These are phyloP conservation scores for Eucriotettix oculatus DNA, from an alignment of 2,888 invertebrate species.

Conservation along the genomic window DNA sequence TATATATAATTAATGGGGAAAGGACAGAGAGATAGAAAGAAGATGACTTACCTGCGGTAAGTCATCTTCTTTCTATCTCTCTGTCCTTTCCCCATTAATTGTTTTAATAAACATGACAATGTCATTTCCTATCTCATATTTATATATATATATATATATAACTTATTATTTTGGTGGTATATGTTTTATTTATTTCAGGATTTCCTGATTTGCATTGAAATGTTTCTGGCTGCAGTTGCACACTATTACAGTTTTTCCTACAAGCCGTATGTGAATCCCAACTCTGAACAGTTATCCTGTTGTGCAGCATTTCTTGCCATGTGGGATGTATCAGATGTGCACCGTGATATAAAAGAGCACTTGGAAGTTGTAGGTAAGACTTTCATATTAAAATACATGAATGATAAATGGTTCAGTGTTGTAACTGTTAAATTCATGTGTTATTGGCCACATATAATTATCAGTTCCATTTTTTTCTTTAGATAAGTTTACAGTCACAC, in stretches of 20 bases:
- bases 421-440: not conserved
- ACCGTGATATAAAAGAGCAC: slow-evolving; percentile 82
- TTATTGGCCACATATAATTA: not conserved
- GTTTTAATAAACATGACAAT: too few species aligned
- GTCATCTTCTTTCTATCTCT: too few species aligned
- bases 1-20: too few species aligned
- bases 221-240: slow-evolving; percentile 90
- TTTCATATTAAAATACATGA: not conserved
- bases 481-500: too few species aligned
- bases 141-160: too few species aligned
- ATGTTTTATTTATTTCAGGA: slow-evolving; percentile 41
- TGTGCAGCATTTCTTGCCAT: slow-evolving; percentile 75
- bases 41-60: too few species aligned
- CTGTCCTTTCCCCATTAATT: too few species aligned
- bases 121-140: too few species aligned
- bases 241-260: slow-evolving; percentile 95
- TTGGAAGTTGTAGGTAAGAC: slow-evolving; percentile 68
- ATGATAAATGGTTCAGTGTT: not conserved
- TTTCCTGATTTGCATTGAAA: slow-evolving; percentile 92
- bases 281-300: slow-evolving; percentile 30
- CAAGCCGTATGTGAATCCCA: slow-evolving; percentile 51
- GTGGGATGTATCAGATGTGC: slow-evolving; percentile 95
- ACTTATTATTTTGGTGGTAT: too few species aligned
- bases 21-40: too few species aligned
- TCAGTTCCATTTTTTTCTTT: too few species aligned